A percentile compares a stretch with the other conserved stretches of the same genome.
Conservation (phyloP, 2,888 invertebrate genomes). For the Leptothorax acervorum region DNA sequence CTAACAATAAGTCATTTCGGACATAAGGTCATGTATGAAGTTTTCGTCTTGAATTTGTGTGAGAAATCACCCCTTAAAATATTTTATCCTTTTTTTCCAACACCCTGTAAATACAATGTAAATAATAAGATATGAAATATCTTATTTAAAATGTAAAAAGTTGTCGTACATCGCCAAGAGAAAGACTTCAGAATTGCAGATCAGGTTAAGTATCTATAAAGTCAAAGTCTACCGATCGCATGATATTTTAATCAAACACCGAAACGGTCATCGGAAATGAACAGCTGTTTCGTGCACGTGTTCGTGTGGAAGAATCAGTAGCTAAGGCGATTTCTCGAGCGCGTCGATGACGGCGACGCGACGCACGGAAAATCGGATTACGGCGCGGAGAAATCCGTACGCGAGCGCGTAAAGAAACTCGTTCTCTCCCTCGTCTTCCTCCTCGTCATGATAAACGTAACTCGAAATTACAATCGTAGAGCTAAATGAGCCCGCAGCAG, state of each 20-base stretch:
- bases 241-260: not conserved
- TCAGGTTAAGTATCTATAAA: not conserved
- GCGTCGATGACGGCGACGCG: not conserved
- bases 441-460: constrained; percentile 55
- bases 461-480: constrained; percentile 49
- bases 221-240: not conserved
- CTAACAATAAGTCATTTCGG: too few species aligned
- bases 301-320: constrained; percentile 18
- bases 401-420: constrained; percentile 31
- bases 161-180: not conserved
- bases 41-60: too few species aligned
- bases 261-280: not conserved
- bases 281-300: not conserved
- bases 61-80: too few species aligned
- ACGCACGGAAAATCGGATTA: constrained; percentile 31
- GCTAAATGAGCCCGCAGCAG: constrained; percentile 42
- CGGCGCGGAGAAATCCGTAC: constrained; percentile 35
- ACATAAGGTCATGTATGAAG: too few species aligned
- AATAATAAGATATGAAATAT: not conserved
- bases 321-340: constrained; percentile 9
- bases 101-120: too few species aligned
- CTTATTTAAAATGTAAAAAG: not conserved
- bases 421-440: constrained; percentile 40
- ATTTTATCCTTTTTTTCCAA: too few species aligned
- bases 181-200: not conserved